A percentile compares a stretch with the other conserved stretches of the same genome.
Conservation (phyloP, 1,140 invertebrate species). For the Pachypsylla venusta region DNA sequence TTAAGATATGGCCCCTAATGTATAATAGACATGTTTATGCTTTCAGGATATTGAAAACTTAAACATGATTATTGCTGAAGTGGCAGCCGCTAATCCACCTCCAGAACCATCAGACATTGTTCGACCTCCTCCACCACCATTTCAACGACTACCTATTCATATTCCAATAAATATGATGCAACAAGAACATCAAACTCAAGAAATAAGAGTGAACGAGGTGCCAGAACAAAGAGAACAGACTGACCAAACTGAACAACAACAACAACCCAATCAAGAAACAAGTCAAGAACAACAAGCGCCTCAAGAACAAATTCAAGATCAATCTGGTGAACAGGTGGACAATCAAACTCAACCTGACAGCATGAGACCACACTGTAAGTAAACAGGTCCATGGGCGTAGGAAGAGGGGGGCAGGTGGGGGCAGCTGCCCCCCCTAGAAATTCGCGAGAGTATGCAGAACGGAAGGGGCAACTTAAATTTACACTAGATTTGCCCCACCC, state of each 20-base stretch:
- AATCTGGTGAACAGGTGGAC: neutral
- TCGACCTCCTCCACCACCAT: constrained; percentile 21
- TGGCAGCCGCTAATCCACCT: neutral
- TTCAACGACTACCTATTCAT: constrained; percentile 19
- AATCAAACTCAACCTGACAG: neutral
- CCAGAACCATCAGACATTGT: constrained; percentile 21
- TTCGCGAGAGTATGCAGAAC: no score
- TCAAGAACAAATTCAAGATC: neutral
- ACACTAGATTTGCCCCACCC: no score
- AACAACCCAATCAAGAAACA: no score
- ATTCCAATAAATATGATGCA: constrained; percentile 12
- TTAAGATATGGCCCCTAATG: no score
- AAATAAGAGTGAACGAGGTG: neutral
- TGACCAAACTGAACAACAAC: neutral
- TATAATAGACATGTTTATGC: neutral
- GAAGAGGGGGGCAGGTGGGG: no score
- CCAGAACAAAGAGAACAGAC: neutral
- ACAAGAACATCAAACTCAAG: neutral
- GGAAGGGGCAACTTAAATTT: no score
- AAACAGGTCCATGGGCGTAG: no score
- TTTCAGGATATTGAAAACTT: neutral
- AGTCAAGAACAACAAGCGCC: no score
- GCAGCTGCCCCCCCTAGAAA: no score
- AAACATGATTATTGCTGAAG: constrained; percentile 11
- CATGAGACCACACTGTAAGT: constrained; percentile 9